A percentile compares a stretch with the other conserved stretches of the same genome.
These are phyloP conservation scores for Drosophila mettleri DNA, from an alignment of 2,888 invertebrate genomes.

Conservation along the genomic window DNA sequence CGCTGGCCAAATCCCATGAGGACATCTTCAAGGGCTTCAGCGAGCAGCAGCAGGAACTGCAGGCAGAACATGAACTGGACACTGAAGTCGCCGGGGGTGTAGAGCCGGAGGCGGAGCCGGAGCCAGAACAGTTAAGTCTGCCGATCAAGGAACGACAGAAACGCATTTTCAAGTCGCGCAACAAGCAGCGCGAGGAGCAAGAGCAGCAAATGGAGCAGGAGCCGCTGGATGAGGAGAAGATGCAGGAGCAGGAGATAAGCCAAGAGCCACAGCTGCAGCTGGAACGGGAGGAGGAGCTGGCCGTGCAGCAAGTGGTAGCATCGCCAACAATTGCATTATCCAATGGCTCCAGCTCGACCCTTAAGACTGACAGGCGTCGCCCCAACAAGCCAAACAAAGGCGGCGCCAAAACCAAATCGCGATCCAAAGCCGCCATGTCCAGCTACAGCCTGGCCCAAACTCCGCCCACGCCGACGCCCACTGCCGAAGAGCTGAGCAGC, in stretches of 20 bases:
- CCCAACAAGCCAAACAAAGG: not conserved
- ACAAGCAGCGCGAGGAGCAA: conserved; percentile 52
- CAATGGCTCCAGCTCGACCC: not conserved
- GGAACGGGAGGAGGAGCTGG: not conserved
- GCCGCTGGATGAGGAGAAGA: not conserved
- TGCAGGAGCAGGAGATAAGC: not conserved
- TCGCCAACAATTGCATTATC: not conserved
- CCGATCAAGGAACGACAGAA: conserved; percentile 85
- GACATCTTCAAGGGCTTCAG: conserved; percentile 40
- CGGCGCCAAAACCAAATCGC: not conserved
- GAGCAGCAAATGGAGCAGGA: not conserved
- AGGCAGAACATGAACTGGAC: no score
- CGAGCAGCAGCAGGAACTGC: conserved; percentile 18
- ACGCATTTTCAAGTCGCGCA: conserved; percentile 84
- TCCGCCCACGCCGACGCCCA: conserved; percentile 7
- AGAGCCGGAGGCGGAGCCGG: not conserved
- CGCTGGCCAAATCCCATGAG: not conserved
- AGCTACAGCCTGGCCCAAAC: not conserved
- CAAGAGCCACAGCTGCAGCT: not conserved
- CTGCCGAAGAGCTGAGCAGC: conserved; percentile 3
- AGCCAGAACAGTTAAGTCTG: conserved; percentile 45
- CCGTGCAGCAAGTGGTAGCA: not conserved
- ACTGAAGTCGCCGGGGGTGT: no score
- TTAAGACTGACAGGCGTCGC: not conserved
- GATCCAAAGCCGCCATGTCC: not conserved